Evolutionary conservation across 2,797 vertebrate genomes (phyloP), one percentile per base, ranked within the genome.

Genomic region (Brachyrhaphis roseni): DNA sequence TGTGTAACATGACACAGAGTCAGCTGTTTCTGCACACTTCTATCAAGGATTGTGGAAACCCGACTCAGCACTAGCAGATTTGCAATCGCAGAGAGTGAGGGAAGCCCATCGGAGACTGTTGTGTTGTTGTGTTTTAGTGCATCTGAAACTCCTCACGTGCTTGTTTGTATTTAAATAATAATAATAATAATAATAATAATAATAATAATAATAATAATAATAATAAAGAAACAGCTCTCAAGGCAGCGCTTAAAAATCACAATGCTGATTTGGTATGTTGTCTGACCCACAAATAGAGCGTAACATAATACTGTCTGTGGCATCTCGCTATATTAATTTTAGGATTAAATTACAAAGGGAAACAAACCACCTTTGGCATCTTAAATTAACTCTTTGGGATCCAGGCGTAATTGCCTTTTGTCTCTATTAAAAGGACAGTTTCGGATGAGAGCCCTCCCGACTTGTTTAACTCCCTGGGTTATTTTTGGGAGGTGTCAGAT

Each of bases 401-500:
- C 74, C 82, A 28, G 85, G 77, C 80, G 80, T 93, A 93, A 94
- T 95, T 94, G 92, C 86, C 92, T 93, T 94, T 94, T 93, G 92
- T 93, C 93, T 89, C 92, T 95, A 92, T 94, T 87, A 89, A 94
- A 93, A 91, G 92, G 66, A 77, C 79, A 76, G 79, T 75, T 71
- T 90, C 92, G 89, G 90, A 89, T 74, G 86, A 91, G 77, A 87
- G 90, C 89, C 85, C 82, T 83, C 85, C 82, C 86, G 91, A 93
- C 92, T 93, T 88, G 94, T 93, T 93, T 94, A 93, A 92, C 93
- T 89, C 82, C 78, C 81, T 62, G 70, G 89, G 91, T 94, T 95
- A 95, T 95, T 95, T 94, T 90, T 46, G n/a, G 75, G 91, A 88
- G 91, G 89, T 90, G 93, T 92, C 93, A 89, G 85, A 93, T 94